A percentile compares a stretch with the other conserved stretches of the same genome.
These are phyloP conservation scores for Cepaea hortensis DNA, from an alignment of 2,888 invertebrate genomes.

Conservation along the genomic window DNA sequence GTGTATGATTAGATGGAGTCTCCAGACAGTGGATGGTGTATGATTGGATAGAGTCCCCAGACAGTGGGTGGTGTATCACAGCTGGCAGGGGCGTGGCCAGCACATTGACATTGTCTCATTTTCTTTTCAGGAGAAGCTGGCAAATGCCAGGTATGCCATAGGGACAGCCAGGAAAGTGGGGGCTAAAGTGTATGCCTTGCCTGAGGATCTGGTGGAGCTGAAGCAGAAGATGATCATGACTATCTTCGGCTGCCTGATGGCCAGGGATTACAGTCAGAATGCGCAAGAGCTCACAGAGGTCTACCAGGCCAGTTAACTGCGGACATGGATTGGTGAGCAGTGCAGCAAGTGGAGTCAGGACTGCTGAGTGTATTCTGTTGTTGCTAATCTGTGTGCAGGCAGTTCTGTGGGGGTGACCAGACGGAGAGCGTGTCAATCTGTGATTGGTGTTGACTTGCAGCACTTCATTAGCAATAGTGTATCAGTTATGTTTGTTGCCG, in stretches of 20 bases:
- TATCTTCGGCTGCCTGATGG: slow-evolving; percentile 99
- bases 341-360: neutral
- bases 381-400: no score
- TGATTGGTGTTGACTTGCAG: no score
- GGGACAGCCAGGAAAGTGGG: slow-evolving; percentile 98
- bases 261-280: slow-evolving; percentile 82
- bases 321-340: neutral
- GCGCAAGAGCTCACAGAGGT: slow-evolving; percentile 48
- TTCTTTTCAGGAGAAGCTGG: slow-evolving; percentile 87
- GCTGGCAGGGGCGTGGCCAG: neutral
- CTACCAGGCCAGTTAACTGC: slow-evolving; percentile 16
- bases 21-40: no score
- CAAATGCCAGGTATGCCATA: slow-evolving; percentile 99
- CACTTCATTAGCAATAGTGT: no score
- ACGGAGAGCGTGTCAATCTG: no score
- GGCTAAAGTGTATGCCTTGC: slow-evolving; percentile 96
- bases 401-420: no score
- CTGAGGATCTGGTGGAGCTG: slow-evolving; percentile 98
- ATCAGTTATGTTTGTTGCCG: neutral
- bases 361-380: slow-evolving; percentile 24
- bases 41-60: no score
- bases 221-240: slow-evolving; percentile 99
- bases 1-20: no score
- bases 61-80: no score
- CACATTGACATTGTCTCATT: slow-evolving; percentile 1